A percentile compares a stretch with the other conserved stretches of the same genome.
phyloP scores from a whole-genome alignment of 2,797 vertebrate species.

The Thaleichthys pacificus region DNA sequence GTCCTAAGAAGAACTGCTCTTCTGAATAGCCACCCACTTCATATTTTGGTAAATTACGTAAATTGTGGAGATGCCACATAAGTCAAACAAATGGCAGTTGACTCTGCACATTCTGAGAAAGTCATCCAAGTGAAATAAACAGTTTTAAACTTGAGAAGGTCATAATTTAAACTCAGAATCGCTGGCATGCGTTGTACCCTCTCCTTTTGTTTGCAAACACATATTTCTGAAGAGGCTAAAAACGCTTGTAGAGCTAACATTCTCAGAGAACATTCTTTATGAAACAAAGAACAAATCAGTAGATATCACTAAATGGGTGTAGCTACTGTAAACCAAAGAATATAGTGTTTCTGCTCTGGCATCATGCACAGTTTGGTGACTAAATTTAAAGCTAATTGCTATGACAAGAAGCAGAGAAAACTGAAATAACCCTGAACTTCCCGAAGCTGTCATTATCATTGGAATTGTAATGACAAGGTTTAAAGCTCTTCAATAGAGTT shows the following conservation, averaged over 20 bases:
- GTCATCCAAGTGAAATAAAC: constrained; percentile 64
- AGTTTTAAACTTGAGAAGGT: constrained; percentile 69
- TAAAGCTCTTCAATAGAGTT: constrained; percentile 76
- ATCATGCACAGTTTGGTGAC: constrained; percentile 74
- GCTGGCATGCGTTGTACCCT: constrained; percentile 47
- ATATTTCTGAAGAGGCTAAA: constrained; percentile 53
- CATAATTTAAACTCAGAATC: constrained; percentile 62
- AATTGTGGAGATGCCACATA: constrained; percentile 67
- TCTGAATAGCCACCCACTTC: constrained; percentile 19
- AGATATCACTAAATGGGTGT: constrained; percentile 70
- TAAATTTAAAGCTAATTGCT: constrained; percentile 88
- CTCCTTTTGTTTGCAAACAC: constrained; percentile 52
- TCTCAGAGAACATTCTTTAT: constrained; percentile 64
- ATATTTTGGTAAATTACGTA: constrained; percentile 39
- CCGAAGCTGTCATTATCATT: constrained; percentile 83
- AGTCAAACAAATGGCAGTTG: constrained; percentile 66
- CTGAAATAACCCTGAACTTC: constrained; percentile 78
- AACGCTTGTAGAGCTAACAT: constrained; percentile 13
- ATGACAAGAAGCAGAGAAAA: constrained; percentile 78
- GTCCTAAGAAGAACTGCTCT: constrained; percentile 56
- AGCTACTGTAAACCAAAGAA: constrained; percentile 74
- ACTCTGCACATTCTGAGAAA: constrained; percentile 62
- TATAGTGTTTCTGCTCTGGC: constrained; percentile 67
- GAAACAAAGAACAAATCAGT: constrained; percentile 50
- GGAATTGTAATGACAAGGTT: constrained; percentile 85